These are phyloP conservation scores for Plutomurus gul DNA, from an alignment of 1,140 invertebrate genomes.

Conservation along the genomic window DNA sequence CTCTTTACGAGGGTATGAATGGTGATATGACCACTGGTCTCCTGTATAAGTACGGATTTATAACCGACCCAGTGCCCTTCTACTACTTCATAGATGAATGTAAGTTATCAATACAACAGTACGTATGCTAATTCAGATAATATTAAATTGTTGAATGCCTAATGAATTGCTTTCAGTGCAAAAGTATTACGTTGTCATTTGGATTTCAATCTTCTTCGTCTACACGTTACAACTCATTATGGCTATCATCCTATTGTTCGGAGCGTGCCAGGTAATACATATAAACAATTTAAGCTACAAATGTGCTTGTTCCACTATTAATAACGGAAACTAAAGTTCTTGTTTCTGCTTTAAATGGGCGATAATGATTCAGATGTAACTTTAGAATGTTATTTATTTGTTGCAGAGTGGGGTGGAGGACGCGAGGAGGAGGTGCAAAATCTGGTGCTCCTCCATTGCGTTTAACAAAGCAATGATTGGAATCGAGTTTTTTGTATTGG, in stretches of 20 bases:
- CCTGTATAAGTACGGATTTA: conserved; percentile 38
- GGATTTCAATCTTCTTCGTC: conserved; percentile 41
- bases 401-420: conserved; percentile 41
- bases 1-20: conserved; percentile 40
- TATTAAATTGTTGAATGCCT: background rate
- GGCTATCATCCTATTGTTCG: conserved; percentile 44
- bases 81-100: conserved; percentile 45
- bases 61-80: conserved; percentile 39
- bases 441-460: conserved; percentile 40
- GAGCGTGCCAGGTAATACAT: conserved; percentile 44
- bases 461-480: conserved; percentile 38
- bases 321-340: background rate
- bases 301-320: background rate
- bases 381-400: background rate
- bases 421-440: conserved; percentile 31
- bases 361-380: background rate
- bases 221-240: conserved; percentile 43
- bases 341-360: background rate
- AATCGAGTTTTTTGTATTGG: conserved; percentile 39
- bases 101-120: background rate
- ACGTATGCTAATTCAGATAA: background rate
- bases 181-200: conserved; percentile 39
- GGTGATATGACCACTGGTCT: conserved; percentile 43
- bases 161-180: conserved; percentile 32
- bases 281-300: too few relatives aligned